Percentiles rank a stretch among this genome's conserved stretches.
Evolutionary conservation across 2,113 vertebrate species (phyloP).

Genomic region (Aythya baeri): DNA sequence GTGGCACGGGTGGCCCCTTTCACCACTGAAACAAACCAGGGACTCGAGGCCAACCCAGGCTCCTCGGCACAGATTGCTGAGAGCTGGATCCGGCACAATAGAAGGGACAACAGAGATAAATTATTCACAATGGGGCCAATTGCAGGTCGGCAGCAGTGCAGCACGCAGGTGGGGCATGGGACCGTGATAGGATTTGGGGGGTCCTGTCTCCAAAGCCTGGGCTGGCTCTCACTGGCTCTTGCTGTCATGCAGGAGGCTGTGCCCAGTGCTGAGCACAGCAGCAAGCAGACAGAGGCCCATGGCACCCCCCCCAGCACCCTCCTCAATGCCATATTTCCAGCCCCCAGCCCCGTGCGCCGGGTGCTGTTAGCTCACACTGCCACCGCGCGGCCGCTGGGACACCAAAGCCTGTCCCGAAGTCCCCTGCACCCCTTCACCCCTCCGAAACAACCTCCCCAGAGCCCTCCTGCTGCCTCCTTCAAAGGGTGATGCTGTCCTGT

Average conservation of each 20-base stretch:
- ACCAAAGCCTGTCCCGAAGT: neutral
- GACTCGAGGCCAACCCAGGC: neutral
- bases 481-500: neutral
- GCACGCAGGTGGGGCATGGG: neutral
- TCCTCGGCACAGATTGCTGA: neutral
- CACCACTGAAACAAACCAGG: neutral
- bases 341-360: neutral
- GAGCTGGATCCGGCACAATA: neutral
- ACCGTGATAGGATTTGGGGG: neutral
- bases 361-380: slow-evolving; percentile 44
- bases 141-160: neutral
- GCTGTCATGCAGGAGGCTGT: neutral
- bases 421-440: neutral
- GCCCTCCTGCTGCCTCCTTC: fast-evolving
- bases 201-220: neutral
- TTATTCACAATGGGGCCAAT: neutral
- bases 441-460: neutral
- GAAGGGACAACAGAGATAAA: neutral
- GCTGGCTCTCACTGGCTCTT: neutral
- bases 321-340: fast-evolving
- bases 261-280: neutral
- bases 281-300: neutral
- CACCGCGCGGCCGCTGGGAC: slow-evolving; percentile 25
- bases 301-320: neutral
- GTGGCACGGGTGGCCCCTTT: neutral